Evolutionary conservation across 2,888 invertebrate species (phyloP).

Genomic region (Idaea dimidiata): DNA sequence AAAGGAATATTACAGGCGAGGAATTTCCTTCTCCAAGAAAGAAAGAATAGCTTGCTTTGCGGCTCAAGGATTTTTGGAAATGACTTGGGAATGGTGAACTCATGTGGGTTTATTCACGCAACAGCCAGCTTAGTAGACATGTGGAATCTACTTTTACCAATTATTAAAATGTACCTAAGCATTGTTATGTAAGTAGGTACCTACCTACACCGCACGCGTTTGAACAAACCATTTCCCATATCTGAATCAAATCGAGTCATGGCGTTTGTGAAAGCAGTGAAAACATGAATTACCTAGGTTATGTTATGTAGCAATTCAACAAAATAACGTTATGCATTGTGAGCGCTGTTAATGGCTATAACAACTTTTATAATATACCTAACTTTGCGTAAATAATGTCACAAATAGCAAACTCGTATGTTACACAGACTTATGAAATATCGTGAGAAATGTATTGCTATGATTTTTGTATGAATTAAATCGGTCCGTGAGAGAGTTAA

Average conservation of each 20-base stretch:
- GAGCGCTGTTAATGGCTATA: not conserved
- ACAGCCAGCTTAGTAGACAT: not conserved
- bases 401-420: constrained; percentile 6
- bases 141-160: not conserved
- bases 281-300: not conserved
- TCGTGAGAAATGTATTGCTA: constrained; percentile 28
- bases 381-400: not conserved
- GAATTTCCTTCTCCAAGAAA: too few relatives aligned
- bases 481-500: constrained; percentile 43
- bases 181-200: not conserved
- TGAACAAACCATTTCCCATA: not conserved
- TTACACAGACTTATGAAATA: constrained; percentile 25
- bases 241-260: not conserved
- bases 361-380: not conserved
- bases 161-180: not conserved
- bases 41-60: too few relatives aligned
- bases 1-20: too few relatives aligned
- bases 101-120: not conserved
- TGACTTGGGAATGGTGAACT: too few relatives aligned
- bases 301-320: not conserved
- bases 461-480: constrained; percentile 43
- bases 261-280: constrained; percentile 1
- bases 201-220: not conserved
- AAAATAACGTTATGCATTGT: not conserved
- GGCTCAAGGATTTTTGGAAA: too few relatives aligned